Evolutionary conservation across 2,888 invertebrate genomes (phyloP), one percentile per base, ranked within the genome.

Genomic region (Agrochola macilenta): DNA sequence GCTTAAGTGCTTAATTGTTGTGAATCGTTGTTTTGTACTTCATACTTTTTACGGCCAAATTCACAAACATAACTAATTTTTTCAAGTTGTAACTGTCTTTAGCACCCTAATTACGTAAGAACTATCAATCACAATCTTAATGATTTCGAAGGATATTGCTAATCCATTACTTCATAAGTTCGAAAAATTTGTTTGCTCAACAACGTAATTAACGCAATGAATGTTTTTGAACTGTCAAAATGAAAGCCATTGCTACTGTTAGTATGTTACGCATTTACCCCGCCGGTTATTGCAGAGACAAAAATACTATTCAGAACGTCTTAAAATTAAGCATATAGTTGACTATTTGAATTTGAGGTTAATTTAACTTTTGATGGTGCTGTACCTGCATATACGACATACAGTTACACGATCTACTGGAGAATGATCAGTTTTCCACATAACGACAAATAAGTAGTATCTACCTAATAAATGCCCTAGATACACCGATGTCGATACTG

Each of bases 361-460:
- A n/a, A n/a, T n/a, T n/a, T n/a, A n/a, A n/a, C n/a, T n/a, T n/a
- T n/a, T n/a, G n/a, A n/a, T n/a, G 70, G 60, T 73, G 49, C 39
- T 60, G 39, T 26, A 54, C n/a, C n/a, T 26, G 49, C 20, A n/a
- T 23, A 60, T 60, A 58, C 58, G 49, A 77, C 81, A 57, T 52
- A 70, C 77, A 68, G 61, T 77, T 68, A 81, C 49, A 54, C 74
- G 43, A 64, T 76, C 39, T 35, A 58, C 14, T 39, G 78, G 17
- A 30, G 63, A 61, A 64, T 46, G 79, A 60, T 49, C 79, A 46
- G 78, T 83, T 83, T 83, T 65, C 79, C n/a, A 30, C 58, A 46
- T 63, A 77, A 66, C 57, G 60, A 79, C 57, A 52, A 81, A 79
- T 83, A 83, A 64, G 35, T 58, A 20, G 57, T 69, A 46, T 0